Conservation (phyloP, 2,113 vertebrate species). For the Stegastes partitus region DNA sequence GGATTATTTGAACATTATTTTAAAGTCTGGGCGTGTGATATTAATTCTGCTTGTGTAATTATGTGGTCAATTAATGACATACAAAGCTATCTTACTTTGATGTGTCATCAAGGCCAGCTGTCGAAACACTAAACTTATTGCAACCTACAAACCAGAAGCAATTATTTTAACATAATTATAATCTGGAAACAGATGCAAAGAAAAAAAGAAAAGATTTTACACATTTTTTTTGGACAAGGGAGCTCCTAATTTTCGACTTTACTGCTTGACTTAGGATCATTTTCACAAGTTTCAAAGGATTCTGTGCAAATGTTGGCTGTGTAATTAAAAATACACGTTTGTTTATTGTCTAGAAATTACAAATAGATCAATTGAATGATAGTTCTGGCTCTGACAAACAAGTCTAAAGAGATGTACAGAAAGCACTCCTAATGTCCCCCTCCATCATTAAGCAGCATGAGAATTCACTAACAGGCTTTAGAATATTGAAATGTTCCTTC, state of each 20-base stretch:
- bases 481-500: slow-evolving; percentile 21
- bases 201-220: too few species aligned
- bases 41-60: neutral
- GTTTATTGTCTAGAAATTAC: neutral
- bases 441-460: slow-evolving; percentile 6
- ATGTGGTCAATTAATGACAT: neutral
- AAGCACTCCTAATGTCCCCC: neutral
- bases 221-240: too few species aligned
- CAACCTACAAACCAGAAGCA: slow-evolving; percentile 1
- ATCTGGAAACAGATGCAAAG: neutral
- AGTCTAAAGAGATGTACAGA: neutral
- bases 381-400: too few species aligned
- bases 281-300: too few species aligned
- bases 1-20: neutral
- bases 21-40: neutral
- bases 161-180: neutral
- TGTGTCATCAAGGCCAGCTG: slow-evolving; percentile 23
- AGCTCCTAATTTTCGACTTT: too few species aligned
- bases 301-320: neutral
- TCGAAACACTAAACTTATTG: slow-evolving; percentile 29
- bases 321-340: neutral
- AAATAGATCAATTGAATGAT: neutral
- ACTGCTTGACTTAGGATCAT: too few species aligned
- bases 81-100: slow-evolving; percentile 6
- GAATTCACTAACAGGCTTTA: slow-evolving; percentile 10